Evolutionary conservation across 1,140 invertebrate species (phyloP), one percentile per base, ranked within the genome.

Genomic region (Macrotrachela quadricornifera): DNA sequence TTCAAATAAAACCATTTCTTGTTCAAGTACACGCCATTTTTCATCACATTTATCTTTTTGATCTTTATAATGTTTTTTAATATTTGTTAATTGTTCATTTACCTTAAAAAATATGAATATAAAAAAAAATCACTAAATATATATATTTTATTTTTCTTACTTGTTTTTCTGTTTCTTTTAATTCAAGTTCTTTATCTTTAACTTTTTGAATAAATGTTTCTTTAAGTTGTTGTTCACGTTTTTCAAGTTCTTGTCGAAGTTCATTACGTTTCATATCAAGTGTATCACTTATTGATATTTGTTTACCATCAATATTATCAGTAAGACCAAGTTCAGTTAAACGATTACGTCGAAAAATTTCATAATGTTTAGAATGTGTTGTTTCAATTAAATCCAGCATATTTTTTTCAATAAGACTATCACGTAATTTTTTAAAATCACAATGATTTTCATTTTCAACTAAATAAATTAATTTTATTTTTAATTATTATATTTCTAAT

Each of bases 391-490:
- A 82, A 68, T 97, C 90, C 72, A 97, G 91, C 86, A 97, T 96
- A 67, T 99, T 99, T 8, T 87, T 95, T 59, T 91, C 76, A 59
- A 97, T 87, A 49, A 99, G 67, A 84, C 96, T 96, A 72, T 99
- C 92, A 39, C 94, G 77, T 14, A 99, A 75, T 72, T 95, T 94
- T 9, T 95, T 85, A 73, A 97, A 99, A 72, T 99, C 94, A 69
- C 92, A 97, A 71, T 99, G 94, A 14, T 80, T 79, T 73, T 97
- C 91, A 71, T 96, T 97, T 73, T 99, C 92, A 55, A 97, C 90
- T 85, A 62, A 4, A 30, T 4, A 30, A 30, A 30, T 30, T 30
- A 30, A 30, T 30, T 30, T 30, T 8, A 30, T 30, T 8, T 30
- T n/a, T n/a, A n/a, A n/a, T n/a, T n/a, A n/a, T n/a, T n/a, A n/a